Evolutionary conservation across 2,797 vertebrate genomes (phyloP), one percentile per base, ranked within the genome.

Genomic region (Gallinago nigripennis): DNA sequence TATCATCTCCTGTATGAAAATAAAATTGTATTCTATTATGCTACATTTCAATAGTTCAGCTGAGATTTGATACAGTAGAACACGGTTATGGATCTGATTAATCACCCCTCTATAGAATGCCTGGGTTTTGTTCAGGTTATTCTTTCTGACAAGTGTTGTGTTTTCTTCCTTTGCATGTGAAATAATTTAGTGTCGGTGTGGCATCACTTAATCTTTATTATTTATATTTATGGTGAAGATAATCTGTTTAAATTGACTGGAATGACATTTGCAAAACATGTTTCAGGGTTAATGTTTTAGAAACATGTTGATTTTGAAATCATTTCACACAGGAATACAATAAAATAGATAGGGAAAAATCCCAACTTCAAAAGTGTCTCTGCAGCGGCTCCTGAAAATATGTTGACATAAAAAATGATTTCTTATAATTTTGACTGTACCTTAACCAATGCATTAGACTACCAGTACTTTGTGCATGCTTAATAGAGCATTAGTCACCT

Each of bases 241-340:
- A 73, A 37, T 45, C 31, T 64, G 11, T 86, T 87, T 71, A 72
- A 84, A 66, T 51, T 79, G 18, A 58, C 39, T 64, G 15, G 43
- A 70, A 65, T 79, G 19, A 63, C 0, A 0, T 39, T 13, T 64
- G 30, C 27, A 79, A 65, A 92, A 63, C 19, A 33, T 0, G 0
- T 91, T 7, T 78, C 60, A n/a, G 18, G 19, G 46, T n/a, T 21
- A 51, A 0, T 64, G 37, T 79, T 93, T 83, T 18, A 73, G 30
- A 84, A 90, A 18, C 15, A 7, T 35, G 37, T 20, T 79, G 10
- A 58, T 48, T 94, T 69, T 86, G 25, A 8, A 70, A 84, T 86
- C 0, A 20, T 82, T 86, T 90, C 31, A 57, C 16, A 23, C 37
- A 80, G 20, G 7, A 63, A 54, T 72, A 60, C 24, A 79, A 19